These are phyloP conservation scores for Volucella inanis DNA, from an alignment of 2,888 invertebrate species.

Conservation along the genomic window DNA sequence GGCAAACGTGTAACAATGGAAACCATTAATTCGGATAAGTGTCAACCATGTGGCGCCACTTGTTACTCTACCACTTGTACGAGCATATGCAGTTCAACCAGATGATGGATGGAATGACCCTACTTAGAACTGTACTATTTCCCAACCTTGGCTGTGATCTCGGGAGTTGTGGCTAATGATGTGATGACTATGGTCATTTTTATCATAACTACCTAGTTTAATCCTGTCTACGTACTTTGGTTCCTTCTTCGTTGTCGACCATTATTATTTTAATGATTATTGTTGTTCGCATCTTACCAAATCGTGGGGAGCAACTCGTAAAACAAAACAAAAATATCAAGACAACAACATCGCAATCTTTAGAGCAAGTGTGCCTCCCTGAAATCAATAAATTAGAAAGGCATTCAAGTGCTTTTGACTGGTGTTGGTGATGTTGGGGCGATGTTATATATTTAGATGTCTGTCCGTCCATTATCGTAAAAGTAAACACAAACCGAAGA, in stretches of 20 bases:
- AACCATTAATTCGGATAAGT: conserved; percentile 69
- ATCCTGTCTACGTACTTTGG: background rate
- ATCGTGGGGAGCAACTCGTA: conserved; percentile 33
- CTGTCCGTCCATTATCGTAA: conserved; percentile 70
- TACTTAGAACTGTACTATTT: conserved; percentile 32
- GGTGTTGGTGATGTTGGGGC: conserved; percentile 33
- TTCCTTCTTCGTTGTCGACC: conserved; percentile 31
- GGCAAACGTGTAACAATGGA: conserved; percentile 38
- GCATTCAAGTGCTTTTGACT: conserved; percentile 65
- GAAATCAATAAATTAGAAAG: conserved; percentile 65
- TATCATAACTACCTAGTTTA: conserved; percentile 33
- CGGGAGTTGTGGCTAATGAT: too few species aligned
- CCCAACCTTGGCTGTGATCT: too few species aligned
- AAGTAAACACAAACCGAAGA: conserved; percentile 52
- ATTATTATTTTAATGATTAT: conserved; percentile 66
- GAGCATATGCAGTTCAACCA: background rate
- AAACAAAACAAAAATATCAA: conserved; percentile 23
- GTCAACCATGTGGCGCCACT: conserved; percentile 71
- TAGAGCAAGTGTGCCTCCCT: conserved; percentile 21
- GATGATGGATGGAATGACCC: conserved; percentile 52
- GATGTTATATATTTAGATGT: conserved; percentile 57
- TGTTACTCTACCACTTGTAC: conserved; percentile 40
- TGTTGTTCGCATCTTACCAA: conserved; percentile 54
- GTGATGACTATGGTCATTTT: conserved; percentile 6
- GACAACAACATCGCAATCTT: too few species aligned